phyloP scores from a whole-genome alignment of 2,797 vertebrate genomes.

The Acanthis flammea region DNA sequence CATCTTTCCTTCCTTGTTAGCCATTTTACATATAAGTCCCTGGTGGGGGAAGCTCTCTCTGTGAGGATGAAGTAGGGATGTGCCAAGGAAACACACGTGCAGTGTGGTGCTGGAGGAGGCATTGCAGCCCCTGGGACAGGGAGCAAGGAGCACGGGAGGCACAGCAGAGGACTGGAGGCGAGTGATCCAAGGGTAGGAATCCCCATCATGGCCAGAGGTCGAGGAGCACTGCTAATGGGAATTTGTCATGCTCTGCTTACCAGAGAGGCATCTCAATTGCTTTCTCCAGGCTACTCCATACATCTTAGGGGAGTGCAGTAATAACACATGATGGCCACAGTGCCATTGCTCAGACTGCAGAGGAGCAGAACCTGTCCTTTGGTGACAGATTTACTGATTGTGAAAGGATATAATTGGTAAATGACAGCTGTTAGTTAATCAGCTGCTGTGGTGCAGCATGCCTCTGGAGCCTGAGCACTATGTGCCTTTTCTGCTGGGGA shows the following conservation, averaged over 20 bases:
- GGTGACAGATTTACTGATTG: neutral
- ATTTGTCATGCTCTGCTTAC: neutral
- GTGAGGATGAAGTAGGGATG: neutral
- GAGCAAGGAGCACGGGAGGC: rapidly evolving
- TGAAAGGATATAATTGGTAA: neutral
- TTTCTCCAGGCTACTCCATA: neutral
- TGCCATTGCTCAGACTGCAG: neutral
- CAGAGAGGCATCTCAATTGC: neutral
- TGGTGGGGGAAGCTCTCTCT: neutral
- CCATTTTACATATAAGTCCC: rapidly evolving
- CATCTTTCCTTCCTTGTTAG: neutral
- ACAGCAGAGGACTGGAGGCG: neutral
- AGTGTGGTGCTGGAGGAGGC: neutral
- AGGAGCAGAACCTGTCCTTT: neutral
- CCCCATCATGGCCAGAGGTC: rapidly evolving
- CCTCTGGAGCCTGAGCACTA: neutral
- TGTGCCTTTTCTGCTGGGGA: neutral
- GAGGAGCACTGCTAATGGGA: neutral
- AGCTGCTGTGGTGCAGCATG: neutral
- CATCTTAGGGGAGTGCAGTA: neutral
- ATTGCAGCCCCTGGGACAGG: neutral
- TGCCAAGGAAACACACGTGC: rapidly evolving
- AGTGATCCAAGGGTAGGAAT: neutral
- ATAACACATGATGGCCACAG: neutral
- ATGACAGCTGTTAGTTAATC: neutral